Evolutionary conservation across 2,888 invertebrate genomes (phyloP).

Genomic region (Hoplodrina blanda): DNA sequence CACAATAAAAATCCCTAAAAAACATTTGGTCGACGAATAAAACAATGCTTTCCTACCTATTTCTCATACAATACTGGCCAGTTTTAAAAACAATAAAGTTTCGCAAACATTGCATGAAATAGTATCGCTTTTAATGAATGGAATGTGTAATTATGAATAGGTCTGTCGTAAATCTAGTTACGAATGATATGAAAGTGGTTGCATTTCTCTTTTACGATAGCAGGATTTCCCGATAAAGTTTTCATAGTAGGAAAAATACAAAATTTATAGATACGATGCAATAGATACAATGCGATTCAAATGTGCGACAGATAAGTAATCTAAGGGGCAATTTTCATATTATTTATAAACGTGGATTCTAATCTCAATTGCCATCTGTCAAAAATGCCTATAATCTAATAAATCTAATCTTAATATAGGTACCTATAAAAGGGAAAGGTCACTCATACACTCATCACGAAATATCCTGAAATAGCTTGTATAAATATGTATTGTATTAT

Average conservation of each 20-base stretch:
- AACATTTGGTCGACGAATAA: neutral
- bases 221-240: conserved; percentile 1
- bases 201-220: conserved; percentile 20
- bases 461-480: no score
- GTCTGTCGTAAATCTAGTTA: conserved; percentile 27
- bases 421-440: no score
- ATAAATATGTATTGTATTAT: no score
- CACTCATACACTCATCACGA: no score
- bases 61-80: neutral
- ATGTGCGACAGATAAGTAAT: neutral
- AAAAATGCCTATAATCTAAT: no score
- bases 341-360: no score
- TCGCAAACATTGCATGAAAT: conserved; percentile 1
- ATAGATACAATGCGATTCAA: neutral
- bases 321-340: no score
- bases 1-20: neutral
- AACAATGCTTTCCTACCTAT: neutral
- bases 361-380: no score
- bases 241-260: neutral
- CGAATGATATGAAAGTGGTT: conserved; percentile 21
- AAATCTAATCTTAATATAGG: no score
- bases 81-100: conserved; percentile 23
- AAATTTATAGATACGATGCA: no score
- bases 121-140: conserved; percentile 30
- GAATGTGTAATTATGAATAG: conserved; percentile 29